Evolutionary conservation across 2,113 vertebrate species (phyloP), one percentile per base, ranked within the genome.

Genomic region (Canis aureus): DNA sequence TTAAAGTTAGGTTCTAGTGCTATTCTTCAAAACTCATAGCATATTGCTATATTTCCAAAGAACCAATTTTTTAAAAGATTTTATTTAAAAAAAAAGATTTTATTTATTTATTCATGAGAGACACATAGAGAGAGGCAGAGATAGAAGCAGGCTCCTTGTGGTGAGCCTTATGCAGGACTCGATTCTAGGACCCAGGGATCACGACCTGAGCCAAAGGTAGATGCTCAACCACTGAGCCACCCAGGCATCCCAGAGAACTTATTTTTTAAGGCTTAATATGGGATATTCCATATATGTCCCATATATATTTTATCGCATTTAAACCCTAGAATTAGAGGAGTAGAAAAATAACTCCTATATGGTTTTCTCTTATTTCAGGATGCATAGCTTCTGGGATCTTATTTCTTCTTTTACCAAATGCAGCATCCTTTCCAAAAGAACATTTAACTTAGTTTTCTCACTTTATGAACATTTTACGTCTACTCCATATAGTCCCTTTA

Each of bases 11-110:
- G 23, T 35, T 22, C 32, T 49, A 55, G 29, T 83, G 38, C 57
- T 66, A 64, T 60, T 23, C 32, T 55, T 79, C 19, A 92, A 92
- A 89, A 62, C 11, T 29, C 49, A 92, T 3, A n/a, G 32, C n/a
- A 74, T 79, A 51, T 74, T 80, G 38, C 67, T 67, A 67, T 69
- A 86, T 57, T 96, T 96, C 81, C 13, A 93, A 94, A 89, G 27
- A 90, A 57, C 10, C 6, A 49, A 51, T 66, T 35, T 86, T 87
- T 83, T 73, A 7, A 43, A 43, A 43, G 43, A 43, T 43, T 43
- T 43, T 43, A 43, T 43, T 43, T 43, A 1, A 43, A 43, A 43
- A 43, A 43, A 43, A 43, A 7, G 43, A 43, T 7, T 43, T 43
- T 43, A 43, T 43, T 43, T 43, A 43, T 43, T 43, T 43, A 43